These are phyloP conservation scores for Crypturellus undulatus DNA, from an alignment of 2,113 vertebrate species.

Conservation along the genomic window DNA sequence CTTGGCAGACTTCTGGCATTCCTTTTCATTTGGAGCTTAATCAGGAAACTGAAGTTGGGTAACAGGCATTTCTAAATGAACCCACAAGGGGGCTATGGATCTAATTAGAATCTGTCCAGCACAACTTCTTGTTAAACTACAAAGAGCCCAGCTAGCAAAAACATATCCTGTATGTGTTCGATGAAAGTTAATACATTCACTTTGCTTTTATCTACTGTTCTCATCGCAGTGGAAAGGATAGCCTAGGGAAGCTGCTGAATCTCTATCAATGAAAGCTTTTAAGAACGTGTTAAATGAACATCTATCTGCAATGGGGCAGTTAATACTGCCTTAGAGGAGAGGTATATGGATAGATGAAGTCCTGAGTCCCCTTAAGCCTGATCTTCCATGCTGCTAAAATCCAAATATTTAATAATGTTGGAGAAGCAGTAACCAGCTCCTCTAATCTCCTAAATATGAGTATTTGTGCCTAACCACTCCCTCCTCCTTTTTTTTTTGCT, in stretches of 20 bases:
- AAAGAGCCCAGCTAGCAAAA: neutral
- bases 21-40: neutral
- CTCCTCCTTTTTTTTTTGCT: neutral
- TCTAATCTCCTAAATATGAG: neutral
- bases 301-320: fast-evolving
- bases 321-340: neutral
- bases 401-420: neutral
- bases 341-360: neutral
- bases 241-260: neutral
- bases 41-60: neutral
- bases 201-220: neutral
- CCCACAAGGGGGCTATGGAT: fast-evolving
- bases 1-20: neutral
- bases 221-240: neutral
- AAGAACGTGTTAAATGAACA: neutral
- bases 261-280: neutral
- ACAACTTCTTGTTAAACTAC: neutral
- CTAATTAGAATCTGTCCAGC: neutral
- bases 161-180: neutral
- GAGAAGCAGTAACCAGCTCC: neutral
- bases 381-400: neutral
- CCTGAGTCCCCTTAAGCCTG: neutral
- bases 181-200: neutral
- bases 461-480: neutral
- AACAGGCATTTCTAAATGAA: neutral